Base-by-base conservation (phyloP, 1,140 invertebrate species). In the Aphis craccivora region DNA sequence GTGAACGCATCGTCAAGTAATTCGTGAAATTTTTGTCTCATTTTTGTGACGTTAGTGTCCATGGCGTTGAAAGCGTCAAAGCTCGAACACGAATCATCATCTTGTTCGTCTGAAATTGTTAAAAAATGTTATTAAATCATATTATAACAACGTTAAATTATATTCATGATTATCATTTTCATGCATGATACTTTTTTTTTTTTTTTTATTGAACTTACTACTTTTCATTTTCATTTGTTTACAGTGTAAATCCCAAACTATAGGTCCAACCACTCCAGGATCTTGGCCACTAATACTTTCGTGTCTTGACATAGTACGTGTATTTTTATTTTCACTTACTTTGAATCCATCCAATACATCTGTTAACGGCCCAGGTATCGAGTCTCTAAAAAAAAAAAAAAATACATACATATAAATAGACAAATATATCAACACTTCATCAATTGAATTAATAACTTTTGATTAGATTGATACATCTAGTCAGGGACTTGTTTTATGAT, bases 211-310 rank as follows among this genome's bases (percentile, higher is more conserved):
- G 18, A 51, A 93, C 81, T 86, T 6, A 25, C 90, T 94, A 94
- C 94, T 94, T 94, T 94, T 94, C 91, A 94, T 94, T 37, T 94
- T 88, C 37, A 95, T 94, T 94, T 95, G 95, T 94, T 96, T 95
- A 94, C 96, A 96, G 94, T 97, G 97, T 87, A 97, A 95, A 95
- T 97, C 97, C 97, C 97, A 98, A 7, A 98, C 97, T 84, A 97
- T 95, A 0, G 97, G 97, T 0, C 97, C 97, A 45, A 98, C 96
- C n/a, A 98, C 97, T n/a, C 97, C 97, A 2, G 97, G 97, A 96
- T 98, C 97, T 94, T 96, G 96, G 9, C 94, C 94, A 8, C 60
- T 6, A n/a, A 96, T 95, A 94, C 96, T 97, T 43, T 96, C 96
- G 67, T 96, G 95, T 37, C 96, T 94, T 2, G 96, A 95, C 37